phyloP scores from a whole-genome alignment of 2,797 vertebrate species.

The Melanotaenia boesemani region DNA sequence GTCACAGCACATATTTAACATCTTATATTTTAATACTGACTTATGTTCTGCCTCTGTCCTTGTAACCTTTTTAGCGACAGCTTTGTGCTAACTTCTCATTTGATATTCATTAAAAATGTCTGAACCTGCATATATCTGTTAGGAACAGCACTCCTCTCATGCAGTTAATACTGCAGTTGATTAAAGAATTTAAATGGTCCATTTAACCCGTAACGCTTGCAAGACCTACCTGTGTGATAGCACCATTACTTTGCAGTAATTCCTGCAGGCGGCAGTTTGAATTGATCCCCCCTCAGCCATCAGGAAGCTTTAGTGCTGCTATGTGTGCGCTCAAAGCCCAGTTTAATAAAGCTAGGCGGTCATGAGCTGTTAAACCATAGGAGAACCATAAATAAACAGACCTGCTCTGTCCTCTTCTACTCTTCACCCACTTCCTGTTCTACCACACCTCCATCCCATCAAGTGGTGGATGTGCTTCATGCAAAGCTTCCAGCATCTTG shows the following conservation, averaged over 20 bases:
- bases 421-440: conserved; percentile 36
- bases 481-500: conserved; percentile 30
- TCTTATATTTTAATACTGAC: neutral
- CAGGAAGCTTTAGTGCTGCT: conserved; percentile 86
- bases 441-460: conserved; percentile 22
- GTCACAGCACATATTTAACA: neutral
- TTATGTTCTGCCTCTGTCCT: conserved; percentile 13
- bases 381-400: conserved; percentile 86
- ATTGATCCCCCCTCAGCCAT: conserved; percentile 84
- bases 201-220: conserved; percentile 79
- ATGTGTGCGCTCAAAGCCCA: conserved; percentile 86
- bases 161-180: conserved; percentile 80
- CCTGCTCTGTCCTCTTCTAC: conserved; percentile 50
- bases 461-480: conserved; percentile 28
- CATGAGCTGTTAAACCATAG: conserved; percentile 80
- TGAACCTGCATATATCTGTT: conserved; percentile 49
- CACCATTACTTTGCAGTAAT: conserved; percentile 83
- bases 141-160: conserved; percentile 42
- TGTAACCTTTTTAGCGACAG: conserved; percentile 12
- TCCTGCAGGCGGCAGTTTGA: conserved; percentile 76
- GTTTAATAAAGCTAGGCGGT: conserved; percentile 88
- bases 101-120: conserved; percentile 66
- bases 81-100: conserved; percentile 57
- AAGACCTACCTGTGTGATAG: conserved; percentile 73
- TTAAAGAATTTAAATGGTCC: conserved; percentile 84